A percentile compares a stretch with the other conserved stretches of the same genome.
Conservation (phyloP, 2,888 invertebrate genomes). For the Drosophila cognata region DNA sequence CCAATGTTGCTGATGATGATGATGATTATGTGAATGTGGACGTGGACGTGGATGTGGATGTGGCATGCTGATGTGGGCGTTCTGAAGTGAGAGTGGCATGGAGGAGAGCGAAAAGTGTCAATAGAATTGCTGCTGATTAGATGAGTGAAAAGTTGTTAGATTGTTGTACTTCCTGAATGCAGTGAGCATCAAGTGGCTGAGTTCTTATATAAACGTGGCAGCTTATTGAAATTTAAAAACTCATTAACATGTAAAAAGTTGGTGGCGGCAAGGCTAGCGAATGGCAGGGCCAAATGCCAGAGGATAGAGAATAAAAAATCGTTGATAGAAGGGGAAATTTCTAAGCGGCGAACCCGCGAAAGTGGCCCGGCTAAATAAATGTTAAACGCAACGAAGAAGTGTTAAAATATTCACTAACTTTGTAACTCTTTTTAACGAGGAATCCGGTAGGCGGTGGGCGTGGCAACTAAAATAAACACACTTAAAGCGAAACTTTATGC, state of each 20-base stretch:
- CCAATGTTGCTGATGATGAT: constrained; percentile 16
- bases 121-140: constrained; percentile 45
- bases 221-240: constrained; percentile 64
- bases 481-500: constrained; percentile 80
- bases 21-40: constrained; percentile 15
- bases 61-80: constrained; percentile 26
- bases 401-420: constrained; percentile 81
- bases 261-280: not conserved
- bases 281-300: constrained; percentile 10
- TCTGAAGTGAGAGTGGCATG: not conserved
- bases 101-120: constrained; percentile 30
- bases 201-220: constrained; percentile 2
- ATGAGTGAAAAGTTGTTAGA: constrained; percentile 16
- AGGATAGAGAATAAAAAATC: not conserved
- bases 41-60: constrained; percentile 6
- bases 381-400: constrained; percentile 75
- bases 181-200: constrained; percentile 1
- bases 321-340: not conserved
- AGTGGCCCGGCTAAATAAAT: constrained; percentile 73
- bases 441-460: constrained; percentile 47
- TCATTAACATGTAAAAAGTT: constrained; percentile 64
- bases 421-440: constrained; percentile 80
- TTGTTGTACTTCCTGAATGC: not conserved
- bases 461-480: constrained; percentile 79
- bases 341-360: constrained; percentile 45